Evolutionary conservation across 1,140 invertebrate genomes (phyloP).

Genomic region (Psix sp.): DNA sequence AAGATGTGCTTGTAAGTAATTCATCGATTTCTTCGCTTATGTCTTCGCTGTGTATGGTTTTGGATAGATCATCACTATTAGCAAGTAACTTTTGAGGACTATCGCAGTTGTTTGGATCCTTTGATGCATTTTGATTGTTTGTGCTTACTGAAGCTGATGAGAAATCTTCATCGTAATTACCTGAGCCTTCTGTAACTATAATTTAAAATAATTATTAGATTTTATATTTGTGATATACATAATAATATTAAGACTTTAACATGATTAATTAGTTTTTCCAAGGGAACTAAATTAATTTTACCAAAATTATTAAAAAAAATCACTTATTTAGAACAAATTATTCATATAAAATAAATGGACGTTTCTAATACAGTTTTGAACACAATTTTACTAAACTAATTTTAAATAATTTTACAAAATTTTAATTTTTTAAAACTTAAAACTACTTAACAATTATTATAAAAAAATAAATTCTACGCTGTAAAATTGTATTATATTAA

Average conservation of each 20-base stretch:
- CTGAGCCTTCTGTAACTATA: conserved; percentile 67
- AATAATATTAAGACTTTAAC: too few species aligned
- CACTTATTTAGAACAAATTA: too few species aligned
- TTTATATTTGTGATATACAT: too few species aligned
- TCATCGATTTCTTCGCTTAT: conserved; percentile 74
- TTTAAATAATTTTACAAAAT: too few species aligned
- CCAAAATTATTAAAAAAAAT: conserved; percentile 8
- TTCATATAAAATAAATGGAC: too few species aligned
- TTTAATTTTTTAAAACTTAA: too few species aligned
- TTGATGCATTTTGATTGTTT: conserved; percentile 71
- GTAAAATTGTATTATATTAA: too few species aligned
- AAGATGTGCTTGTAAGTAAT: conserved; percentile 71
- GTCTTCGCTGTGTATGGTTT: conserved; percentile 68
- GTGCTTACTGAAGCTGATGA: conserved; percentile 73
- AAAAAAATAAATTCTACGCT: too few species aligned
- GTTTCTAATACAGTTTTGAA: too few species aligned
- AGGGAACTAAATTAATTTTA: conserved; percentile 3
- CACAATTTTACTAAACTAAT: too few species aligned
- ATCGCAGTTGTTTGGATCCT: conserved; percentile 64
- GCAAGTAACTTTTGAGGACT: conserved; percentile 54
- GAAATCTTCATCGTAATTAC: conserved; percentile 76
- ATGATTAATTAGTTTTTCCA: conserved; percentile 2
- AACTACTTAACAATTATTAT: too few species aligned
- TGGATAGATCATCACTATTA: conserved; percentile 64
- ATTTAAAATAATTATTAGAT: conserved; percentile 3